Conservation (phyloP, 2,888 invertebrate genomes). For the Monochamus alternatus region DNA sequence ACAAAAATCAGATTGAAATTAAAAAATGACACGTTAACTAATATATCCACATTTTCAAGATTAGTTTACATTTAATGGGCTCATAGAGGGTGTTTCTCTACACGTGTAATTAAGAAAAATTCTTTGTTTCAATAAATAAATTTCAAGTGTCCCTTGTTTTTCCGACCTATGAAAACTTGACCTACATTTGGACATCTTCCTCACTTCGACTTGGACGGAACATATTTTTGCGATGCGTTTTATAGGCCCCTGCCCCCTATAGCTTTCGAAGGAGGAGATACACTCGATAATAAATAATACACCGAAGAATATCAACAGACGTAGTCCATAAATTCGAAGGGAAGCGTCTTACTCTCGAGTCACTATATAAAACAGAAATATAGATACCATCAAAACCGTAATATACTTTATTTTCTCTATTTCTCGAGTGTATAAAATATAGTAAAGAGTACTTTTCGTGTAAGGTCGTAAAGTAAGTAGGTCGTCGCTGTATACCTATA, state of each 20-base stretch:
- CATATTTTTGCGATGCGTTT: no score
- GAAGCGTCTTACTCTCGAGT: slow-evolving; percentile 32
- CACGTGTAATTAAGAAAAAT: no score
- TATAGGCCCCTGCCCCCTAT: background rate
- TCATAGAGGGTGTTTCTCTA: no score
- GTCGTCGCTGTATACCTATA: slow-evolving; percentile 33
- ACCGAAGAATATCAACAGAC: slow-evolving; percentile 2
- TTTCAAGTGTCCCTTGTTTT: no score
- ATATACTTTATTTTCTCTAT: slow-evolving; percentile 49
- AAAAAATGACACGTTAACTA: no score
- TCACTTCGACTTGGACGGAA: no score
- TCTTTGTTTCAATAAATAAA: no score
- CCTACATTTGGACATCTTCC: no score
- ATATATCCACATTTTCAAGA: no score
- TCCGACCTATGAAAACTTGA: no score
- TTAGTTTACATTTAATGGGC: no score
- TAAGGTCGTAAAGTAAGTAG: slow-evolving; percentile 45
- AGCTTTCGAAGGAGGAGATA: background rate
- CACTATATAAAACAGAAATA: slow-evolving; percentile 50
- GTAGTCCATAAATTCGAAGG: slow-evolving; percentile 3
- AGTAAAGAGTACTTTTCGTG: slow-evolving; percentile 41
- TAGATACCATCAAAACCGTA: slow-evolving; percentile 50
- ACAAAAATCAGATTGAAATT: no score
- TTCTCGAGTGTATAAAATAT: slow-evolving; percentile 48
- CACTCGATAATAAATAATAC: slow-evolving; percentile 11